phyloP scores from a whole-genome alignment of 2,113 vertebrate species.

The Oceanites oceanicus region DNA sequence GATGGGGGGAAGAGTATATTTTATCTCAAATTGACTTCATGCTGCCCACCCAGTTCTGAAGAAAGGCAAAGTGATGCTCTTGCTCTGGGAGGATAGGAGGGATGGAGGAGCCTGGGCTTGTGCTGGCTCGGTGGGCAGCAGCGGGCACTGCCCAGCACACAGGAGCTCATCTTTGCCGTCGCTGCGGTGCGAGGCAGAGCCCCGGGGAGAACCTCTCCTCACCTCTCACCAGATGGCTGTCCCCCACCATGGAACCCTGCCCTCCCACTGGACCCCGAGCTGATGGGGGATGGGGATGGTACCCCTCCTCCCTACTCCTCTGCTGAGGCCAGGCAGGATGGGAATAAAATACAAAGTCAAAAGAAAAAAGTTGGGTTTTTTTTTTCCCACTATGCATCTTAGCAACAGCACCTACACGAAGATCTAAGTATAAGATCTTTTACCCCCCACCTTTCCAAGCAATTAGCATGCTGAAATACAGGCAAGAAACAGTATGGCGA shows the following conservation, averaged over 20 bases:
- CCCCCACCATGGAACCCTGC: neutral
- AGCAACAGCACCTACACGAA: conserved; percentile 55
- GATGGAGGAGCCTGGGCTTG: accelerated
- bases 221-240: neutral
- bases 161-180: neutral
- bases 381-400: neutral
- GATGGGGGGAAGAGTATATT: accelerated
- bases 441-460: conserved; percentile 22
- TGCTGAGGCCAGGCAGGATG: neutral
- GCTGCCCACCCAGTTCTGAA: neutral
- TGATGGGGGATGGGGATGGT: accelerated
- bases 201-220: neutral
- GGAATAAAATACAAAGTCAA: neutral
- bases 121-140: neutral
- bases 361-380: neutral
- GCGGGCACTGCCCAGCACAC: neutral
- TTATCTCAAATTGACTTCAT: neutral
- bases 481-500: conserved; percentile 1
- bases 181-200: neutral
- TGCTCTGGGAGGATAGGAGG: accelerated
- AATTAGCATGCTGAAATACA: conserved; percentile 43
- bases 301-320: neutral
- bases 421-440: conserved; percentile 52
- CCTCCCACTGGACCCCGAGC: accelerated
- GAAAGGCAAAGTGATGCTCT: neutral